phyloP scores from a whole-genome alignment of 2,888 invertebrate species.

The Chaetoderma sp. region DNA sequence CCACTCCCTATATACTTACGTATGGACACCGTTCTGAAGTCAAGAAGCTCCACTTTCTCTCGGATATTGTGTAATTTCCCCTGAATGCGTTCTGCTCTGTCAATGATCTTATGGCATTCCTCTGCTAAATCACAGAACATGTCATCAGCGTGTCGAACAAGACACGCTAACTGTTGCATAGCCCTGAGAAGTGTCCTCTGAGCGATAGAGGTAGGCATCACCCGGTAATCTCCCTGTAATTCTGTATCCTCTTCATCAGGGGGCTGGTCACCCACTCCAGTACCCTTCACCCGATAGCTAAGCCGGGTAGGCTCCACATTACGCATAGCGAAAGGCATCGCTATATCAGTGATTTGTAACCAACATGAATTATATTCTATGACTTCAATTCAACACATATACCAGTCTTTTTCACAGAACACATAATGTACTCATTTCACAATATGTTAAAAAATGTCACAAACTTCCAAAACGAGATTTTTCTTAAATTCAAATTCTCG shows the following conservation, averaged over 20 bases:
- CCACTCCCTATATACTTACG: constrained; percentile 61
- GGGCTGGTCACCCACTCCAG: background rate
- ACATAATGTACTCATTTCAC: too few relatives aligned
- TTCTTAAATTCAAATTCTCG: too few relatives aligned
- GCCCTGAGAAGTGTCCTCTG: constrained; percentile 53
- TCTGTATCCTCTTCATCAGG: background rate
- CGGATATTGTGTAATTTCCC: constrained; percentile 39
- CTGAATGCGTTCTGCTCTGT: constrained; percentile 47
- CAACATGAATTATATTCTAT: too few relatives aligned
- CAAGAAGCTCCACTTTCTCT: constrained; percentile 42
- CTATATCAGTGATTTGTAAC: too few relatives aligned
- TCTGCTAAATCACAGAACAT: constrained; percentile 60
- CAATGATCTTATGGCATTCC: constrained; percentile 57
- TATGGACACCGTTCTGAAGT: constrained; percentile 54
- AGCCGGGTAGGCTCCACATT: background rate
- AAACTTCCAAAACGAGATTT: too few relatives aligned
- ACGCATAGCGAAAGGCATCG: constrained; percentile 4
- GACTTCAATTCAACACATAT: too few relatives aligned
- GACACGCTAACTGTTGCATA: constrained; percentile 56
- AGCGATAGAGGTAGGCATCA: constrained; percentile 35
- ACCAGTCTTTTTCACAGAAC: too few relatives aligned
- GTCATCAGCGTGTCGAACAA: constrained; percentile 62
- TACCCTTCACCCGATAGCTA: background rate
- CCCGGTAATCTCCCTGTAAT: background rate
- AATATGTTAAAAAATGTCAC: too few relatives aligned